A percentile compares a stretch with the other conserved stretches of the same genome.
Conservation (phyloP, 1,140 invertebrate species). For the Danaus plexippus region DNA sequence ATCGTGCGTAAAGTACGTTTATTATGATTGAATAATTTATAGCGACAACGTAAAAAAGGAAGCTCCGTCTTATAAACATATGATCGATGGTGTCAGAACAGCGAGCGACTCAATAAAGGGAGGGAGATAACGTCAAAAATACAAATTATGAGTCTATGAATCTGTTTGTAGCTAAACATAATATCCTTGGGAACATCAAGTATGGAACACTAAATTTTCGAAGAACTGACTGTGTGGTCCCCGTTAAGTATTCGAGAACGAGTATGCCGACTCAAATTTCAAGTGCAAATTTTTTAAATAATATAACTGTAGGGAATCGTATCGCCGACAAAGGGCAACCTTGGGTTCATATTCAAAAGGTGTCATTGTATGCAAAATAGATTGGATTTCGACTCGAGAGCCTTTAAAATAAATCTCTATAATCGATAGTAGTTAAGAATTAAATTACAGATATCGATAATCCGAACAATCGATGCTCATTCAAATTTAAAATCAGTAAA, state of each 20-base stretch:
- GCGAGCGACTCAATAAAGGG: too few species aligned
- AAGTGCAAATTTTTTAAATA: slow-evolving; percentile 16
- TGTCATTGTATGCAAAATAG: slow-evolving; percentile 21
- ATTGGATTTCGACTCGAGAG: slow-evolving; percentile 1
- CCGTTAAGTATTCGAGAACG: slow-evolving; percentile 9
- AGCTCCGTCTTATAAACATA: slow-evolving; percentile 1
- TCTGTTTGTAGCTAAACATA: too few species aligned
- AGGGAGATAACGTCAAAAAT: too few species aligned
- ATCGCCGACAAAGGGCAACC: slow-evolving; percentile 16
- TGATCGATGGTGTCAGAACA: neutral
- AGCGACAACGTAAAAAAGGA: neutral
- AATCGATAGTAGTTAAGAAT: too few species aligned
- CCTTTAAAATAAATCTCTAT: too few species aligned
- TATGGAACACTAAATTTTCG: slow-evolving; percentile 1
- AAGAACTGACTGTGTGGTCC: slow-evolving; percentile 18
- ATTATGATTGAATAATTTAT: too few species aligned
- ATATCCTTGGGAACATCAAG: too few species aligned
- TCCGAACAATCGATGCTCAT: too few species aligned
- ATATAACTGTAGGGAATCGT: slow-evolving; percentile 11
- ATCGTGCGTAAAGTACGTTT: too few species aligned
- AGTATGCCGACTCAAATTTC: slow-evolving; percentile 14
- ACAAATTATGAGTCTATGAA: too few species aligned
- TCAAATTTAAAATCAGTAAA: too few species aligned
- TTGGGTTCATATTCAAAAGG: slow-evolving; percentile 18
- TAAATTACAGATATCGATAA: too few species aligned